A percentile compares a stretch with the other conserved stretches of the same genome.
phyloP scores from a whole-genome alignment of 1,140 invertebrate species.

The Hylaeus anthracinus region DNA sequence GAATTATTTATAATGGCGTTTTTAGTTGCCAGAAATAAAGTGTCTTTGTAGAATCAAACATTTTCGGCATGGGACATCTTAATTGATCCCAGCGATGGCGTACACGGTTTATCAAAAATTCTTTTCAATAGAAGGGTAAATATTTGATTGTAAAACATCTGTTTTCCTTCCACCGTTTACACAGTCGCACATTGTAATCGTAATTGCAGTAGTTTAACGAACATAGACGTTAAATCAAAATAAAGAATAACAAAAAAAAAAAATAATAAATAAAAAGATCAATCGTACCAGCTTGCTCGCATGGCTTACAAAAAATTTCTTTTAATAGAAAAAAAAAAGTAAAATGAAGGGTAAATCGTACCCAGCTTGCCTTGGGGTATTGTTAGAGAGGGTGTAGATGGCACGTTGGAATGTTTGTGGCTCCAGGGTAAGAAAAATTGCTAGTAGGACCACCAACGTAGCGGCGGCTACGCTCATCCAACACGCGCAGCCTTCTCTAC shows the following conservation, averaged over 20 bases:
- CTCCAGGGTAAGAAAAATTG: constrained; percentile 77
- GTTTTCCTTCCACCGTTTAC: no score
- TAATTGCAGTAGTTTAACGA: no score
- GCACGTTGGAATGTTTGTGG: constrained; percentile 71
- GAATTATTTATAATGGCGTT: no score
- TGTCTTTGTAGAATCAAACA: neutral
- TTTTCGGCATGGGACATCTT: constrained; percentile 17
- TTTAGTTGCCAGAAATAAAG: no score
- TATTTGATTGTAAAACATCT: no score
- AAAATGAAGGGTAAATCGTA: constrained; percentile 74
- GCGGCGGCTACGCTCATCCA: constrained; percentile 74
- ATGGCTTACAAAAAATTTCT: neutral
- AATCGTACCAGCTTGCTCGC: no score
- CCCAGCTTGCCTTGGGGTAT: constrained; percentile 76
- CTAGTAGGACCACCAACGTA: constrained; percentile 74
- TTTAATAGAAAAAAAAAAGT: constrained; percentile 54
- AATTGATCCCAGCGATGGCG: neutral
- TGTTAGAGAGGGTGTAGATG: constrained; percentile 74
- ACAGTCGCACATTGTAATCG: no score
- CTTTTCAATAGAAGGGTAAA: constrained; percentile 10
- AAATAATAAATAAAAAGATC: no score
- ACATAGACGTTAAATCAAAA: no score
- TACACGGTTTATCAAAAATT: constrained; percentile 6
- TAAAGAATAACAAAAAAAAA: no score
- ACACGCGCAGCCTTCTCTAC: constrained; percentile 70